A percentile compares a stretch with the other conserved stretches of the same genome.
Evolutionary conservation across 2,113 vertebrate genomes (phyloP).

Genomic region (Scartelaos histophorus): DNA sequence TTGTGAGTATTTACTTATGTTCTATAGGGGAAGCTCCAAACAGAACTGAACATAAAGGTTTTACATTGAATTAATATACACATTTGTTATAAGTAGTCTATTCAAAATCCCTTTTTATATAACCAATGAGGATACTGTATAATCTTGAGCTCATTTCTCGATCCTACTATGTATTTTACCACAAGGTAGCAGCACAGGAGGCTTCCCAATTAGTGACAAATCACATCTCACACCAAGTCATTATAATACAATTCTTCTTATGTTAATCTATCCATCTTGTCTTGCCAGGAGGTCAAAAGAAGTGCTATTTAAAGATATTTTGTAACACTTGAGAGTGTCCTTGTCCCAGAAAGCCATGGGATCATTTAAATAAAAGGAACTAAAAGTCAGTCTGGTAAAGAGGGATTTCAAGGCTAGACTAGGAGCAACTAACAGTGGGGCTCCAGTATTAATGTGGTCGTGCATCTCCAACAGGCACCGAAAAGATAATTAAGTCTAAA

Average conservation of each 20-base stretch:
- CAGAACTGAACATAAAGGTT: too few species aligned
- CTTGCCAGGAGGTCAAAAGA: constrained; percentile 8
- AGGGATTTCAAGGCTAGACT: not conserved
- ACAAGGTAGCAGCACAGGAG: constrained; percentile 5
- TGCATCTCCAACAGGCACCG: not conserved
- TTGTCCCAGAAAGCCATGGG: not conserved
- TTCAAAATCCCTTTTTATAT: not conserved
- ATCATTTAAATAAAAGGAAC: not conserved
- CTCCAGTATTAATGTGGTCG: not conserved
- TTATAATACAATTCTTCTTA: constrained; percentile 52
- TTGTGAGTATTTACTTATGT: too few species aligned
- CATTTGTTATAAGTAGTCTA: too few species aligned
- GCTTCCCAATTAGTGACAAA: constrained; percentile 1
- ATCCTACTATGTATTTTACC: not conserved
- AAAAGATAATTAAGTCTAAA: not conserved
- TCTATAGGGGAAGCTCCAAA: too few species aligned
- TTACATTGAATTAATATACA: too few species aligned
- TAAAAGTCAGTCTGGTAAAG: not conserved
- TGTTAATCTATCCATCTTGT: constrained; percentile 45
- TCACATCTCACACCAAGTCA: constrained; percentile 15
- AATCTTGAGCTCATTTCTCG: not conserved
- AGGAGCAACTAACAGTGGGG: not conserved
- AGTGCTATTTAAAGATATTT: constrained; percentile 10
- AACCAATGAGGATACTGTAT: not conserved
- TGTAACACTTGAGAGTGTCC: not conserved